phyloP scores from a whole-genome alignment of 2,113 vertebrate species.

The Thomomys bottae region DNA sequence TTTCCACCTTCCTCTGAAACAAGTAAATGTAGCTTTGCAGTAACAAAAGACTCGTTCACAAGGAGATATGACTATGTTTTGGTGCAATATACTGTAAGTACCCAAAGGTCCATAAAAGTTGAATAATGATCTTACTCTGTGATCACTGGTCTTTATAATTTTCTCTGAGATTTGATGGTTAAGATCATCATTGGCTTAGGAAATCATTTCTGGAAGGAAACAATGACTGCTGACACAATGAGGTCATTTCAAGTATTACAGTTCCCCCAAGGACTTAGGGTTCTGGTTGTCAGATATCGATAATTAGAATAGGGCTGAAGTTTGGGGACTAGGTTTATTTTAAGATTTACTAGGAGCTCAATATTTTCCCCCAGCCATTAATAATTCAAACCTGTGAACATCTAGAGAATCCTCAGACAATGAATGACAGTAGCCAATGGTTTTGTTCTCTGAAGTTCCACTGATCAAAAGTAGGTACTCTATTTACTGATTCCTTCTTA shows the following conservation, averaged over 20 bases:
- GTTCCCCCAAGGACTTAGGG: neutral
- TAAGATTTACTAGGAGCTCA: neutral
- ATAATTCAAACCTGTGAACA: neutral
- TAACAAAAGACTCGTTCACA: conserved; percentile 2
- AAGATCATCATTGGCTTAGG: neutral
- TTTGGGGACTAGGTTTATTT: conserved; percentile 3
- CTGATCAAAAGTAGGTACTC: neutral
- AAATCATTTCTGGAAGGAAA: neutral
- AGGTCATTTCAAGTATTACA: neutral
- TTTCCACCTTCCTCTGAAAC: neutral
- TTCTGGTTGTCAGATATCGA: neutral
- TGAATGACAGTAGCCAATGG: neutral
- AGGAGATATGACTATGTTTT: conserved; percentile 51
- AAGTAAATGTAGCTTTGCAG: neutral
- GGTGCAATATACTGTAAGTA: neutral
- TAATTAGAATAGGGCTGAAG: neutral
- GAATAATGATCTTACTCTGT: neutral
- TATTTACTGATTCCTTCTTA: neutral
- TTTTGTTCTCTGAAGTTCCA: neutral
- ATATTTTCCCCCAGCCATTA: neutral
- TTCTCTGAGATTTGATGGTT: neutral
- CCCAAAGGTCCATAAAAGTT: neutral
- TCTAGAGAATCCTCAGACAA: neutral
- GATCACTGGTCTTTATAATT: neutral
- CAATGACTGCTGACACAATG: neutral